Evolutionary conservation across 23 tunicate species (phyloP).

Genomic region (Trididemnum nubilum): DNA sequence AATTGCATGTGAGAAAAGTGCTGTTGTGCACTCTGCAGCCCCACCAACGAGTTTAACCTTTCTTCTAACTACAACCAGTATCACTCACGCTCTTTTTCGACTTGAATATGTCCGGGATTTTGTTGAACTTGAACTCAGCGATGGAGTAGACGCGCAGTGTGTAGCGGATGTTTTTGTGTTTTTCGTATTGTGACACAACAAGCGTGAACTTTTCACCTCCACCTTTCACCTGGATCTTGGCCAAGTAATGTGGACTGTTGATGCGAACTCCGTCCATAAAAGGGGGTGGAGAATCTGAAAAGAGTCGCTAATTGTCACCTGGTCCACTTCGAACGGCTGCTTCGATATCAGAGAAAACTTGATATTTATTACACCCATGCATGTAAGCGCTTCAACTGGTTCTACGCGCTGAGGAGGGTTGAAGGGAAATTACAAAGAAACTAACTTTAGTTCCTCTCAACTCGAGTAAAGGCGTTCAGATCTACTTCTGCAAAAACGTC

Average conservation of each 20-base stretch:
- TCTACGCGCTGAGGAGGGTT: too few relatives aligned
- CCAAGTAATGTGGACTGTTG: slow-evolving; percentile 90
- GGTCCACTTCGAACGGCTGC: not conserved
- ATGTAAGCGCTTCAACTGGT: too few relatives aligned
- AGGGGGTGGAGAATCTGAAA: slow-evolving; percentile 70
- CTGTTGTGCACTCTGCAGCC: too few relatives aligned
- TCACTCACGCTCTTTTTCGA: not conserved
- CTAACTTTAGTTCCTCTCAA: too few relatives aligned
- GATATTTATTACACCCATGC: not conserved
- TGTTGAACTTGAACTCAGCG: slow-evolving; percentile 58
- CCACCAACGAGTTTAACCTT: too few relatives aligned
- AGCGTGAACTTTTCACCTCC: slow-evolving; percentile 69
- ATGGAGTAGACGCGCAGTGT: slow-evolving; percentile 70
- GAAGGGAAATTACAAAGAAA: too few relatives aligned
- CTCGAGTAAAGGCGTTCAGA: too few relatives aligned
- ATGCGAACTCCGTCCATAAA: slow-evolving; percentile 92
- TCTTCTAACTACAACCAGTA: too few relatives aligned
- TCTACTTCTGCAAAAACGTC: too few relatives aligned
- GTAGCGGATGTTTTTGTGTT: slow-evolving; percentile 81
- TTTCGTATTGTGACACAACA: slow-evolving; percentile 94
- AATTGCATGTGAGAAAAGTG: too few relatives aligned
- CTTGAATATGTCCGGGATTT: slow-evolving; percentile 58
- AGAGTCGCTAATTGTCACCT: not conserved
- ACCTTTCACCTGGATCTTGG: slow-evolving; percentile 64
- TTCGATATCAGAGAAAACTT: not conserved